Base-by-base conservation (phyloP, 2,113 vertebrate genomes). In the Engystomops pustulosus region DNA sequence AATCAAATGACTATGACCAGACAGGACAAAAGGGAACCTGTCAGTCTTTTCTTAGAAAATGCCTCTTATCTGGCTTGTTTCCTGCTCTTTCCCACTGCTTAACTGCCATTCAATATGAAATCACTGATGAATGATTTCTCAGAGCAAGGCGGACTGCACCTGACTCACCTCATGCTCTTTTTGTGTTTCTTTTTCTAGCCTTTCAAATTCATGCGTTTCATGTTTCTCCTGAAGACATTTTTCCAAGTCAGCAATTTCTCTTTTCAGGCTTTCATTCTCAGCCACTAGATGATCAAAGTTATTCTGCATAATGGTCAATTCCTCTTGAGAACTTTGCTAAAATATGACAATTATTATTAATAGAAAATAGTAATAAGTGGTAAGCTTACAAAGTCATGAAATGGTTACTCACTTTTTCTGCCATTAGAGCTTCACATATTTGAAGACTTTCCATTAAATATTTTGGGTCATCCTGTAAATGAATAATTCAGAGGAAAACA, bases 131-230 rank as follows among this genome's bases (percentile, higher is more conserved):
- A n/a, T n/a, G n/a, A n/a, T n/a, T n/a, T n/a, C n/a, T n/a, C n/a
- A n/a, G n/a, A n/a, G 15, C 7, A 8, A 3, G 2, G 3, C 23
- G 12, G 55, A 0, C n/a, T 70, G 38, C 32, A n/a, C 49, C 47
- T 17, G 44, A 20, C 41, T 90, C 85, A 99, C 98, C 96, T 98
- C 95, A 1, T 94, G 91, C 76, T 96, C 95, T 75, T 93, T 93
- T 53, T 87, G 88, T 75, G 90, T 86, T 88, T 93, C 92, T 53
- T 93, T 92, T 90, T 99, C 97, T 51, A 99, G 91, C 75, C 81
- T 83, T 76, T 93, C 90, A 88, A 99, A 99, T 89, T 98, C 96
- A 0, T 95, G 92, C 4, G 88, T 85, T 68, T 97, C 96, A 15
- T 27, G 80, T 85, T 92, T 95, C 86, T 98, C 96, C 55, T 93